Evolutionary conservation across 2,888 invertebrate genomes (phyloP), one percentile per base, ranked within the genome.

Genomic region (Cordilura impudica): DNA sequence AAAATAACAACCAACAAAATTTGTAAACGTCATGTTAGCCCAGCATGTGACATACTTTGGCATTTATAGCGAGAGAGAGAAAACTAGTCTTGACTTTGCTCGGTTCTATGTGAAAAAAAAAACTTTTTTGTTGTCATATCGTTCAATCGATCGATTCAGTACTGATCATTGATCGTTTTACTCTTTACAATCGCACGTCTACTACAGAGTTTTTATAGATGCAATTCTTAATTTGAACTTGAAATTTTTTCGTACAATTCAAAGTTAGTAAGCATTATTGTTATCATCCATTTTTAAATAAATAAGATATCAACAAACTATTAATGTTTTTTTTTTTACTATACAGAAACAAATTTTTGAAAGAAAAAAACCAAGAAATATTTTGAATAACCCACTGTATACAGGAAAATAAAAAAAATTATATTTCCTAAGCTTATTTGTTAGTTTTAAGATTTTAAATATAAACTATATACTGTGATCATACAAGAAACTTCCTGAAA

Each of bases 111-210:
- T 18, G 29, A 43, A 19, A 26, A 7, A 56, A 58, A 45, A 16
- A 12, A 60, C 43, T 31, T 67, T 66, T 54, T 71, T 54, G 58
- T 54, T 69, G 78, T 73, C 72, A 73, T 74, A 70, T 74, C 69
- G 81, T 61, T 66, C 45, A 72, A 71, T 69, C 77, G 80, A 81
- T 73, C 82, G 82, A 81, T 81, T 82, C 80, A 60, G 73, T 81
- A 74, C 72, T 71, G 73, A 78, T 73, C 26, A 70, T 73, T 81
- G 65, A 79, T 83, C 77, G 73, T 31, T 54, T 66, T 61, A 31
- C 19, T 23, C 65, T 69, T 54, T 47, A 61, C 18, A 58, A 58
- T 51, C 12, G 29, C 18, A 18, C 63, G 21, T 39, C 53, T 18
- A 65, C 21, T 45, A n/a, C 35, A 39, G 35, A 39, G 35, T n/a